Conservation (phyloP, 2,888 invertebrate species). For the Macaria liturata region DNA sequence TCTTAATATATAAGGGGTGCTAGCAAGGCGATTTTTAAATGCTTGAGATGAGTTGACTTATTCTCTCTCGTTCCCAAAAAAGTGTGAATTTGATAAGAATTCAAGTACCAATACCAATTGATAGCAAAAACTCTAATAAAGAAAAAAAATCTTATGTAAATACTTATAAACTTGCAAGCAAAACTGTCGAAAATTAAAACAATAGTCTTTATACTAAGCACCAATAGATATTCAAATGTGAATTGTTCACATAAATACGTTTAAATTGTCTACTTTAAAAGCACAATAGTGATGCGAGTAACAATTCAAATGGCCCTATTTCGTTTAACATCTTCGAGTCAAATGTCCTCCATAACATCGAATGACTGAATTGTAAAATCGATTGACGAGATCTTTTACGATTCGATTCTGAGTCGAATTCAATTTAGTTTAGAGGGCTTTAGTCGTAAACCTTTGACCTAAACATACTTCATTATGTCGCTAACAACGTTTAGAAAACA, state of each 20-base stretch:
- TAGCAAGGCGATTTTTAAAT: too few species aligned
- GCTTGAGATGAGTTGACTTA: too few species aligned
- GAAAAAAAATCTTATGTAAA: too few species aligned
- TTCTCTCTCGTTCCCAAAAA: too few species aligned
- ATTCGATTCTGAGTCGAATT: conserved; percentile 69
- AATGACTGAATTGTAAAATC: conserved; percentile 58
- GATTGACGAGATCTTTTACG: conserved; percentile 69
- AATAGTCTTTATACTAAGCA: too few species aligned
- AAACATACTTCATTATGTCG: conserved; percentile 51
- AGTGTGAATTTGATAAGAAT: too few species aligned
- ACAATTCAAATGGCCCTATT: conserved; percentile 31
- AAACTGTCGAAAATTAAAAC: too few species aligned
- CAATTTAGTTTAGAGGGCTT: conserved; percentile 73
- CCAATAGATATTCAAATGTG: conserved; percentile 2
- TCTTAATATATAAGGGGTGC: too few species aligned
- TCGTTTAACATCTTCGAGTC: conserved; percentile 42
- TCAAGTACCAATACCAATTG: too few species aligned
- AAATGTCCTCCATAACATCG: conserved; percentile 47
- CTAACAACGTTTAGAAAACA: conserved; percentile 43
- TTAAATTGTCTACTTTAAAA: conserved; percentile 22
- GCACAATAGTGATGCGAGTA: conserved; percentile 10
- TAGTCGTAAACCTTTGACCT: conserved; percentile 74
- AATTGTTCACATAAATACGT: conserved; percentile 5
- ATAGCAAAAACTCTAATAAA: too few species aligned
- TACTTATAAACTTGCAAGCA: too few species aligned